Evolutionary conservation across 2,888 invertebrate genomes (phyloP).

Genomic region (Chaetogeoica ovagalla): DNA sequence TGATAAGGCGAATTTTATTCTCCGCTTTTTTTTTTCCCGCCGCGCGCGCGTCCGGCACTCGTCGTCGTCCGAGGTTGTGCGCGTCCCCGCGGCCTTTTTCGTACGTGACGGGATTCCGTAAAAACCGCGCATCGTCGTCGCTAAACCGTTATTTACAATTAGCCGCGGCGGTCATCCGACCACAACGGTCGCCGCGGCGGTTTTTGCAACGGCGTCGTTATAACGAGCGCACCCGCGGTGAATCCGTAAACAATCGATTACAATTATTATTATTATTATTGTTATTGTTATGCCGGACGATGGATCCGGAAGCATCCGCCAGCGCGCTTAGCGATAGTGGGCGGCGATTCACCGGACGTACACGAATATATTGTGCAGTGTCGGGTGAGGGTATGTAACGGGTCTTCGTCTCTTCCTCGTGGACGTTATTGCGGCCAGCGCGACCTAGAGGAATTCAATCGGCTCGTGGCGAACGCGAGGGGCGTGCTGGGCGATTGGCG

Average conservation of each 20-base stretch:
- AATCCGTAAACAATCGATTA: slow-evolving; percentile 39
- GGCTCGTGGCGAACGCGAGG: not conserved
- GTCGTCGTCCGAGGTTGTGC: not conserved
- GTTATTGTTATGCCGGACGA: slow-evolving; percentile 47
- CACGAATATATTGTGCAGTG: slow-evolving; percentile 27
- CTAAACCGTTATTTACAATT: slow-evolving; percentile 47
- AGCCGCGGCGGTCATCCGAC: slow-evolving; percentile 2
- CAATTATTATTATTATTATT: not conserved
- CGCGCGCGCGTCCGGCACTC: no score
- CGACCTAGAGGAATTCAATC: slow-evolving; percentile 44
- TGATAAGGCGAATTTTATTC: slow-evolving; percentile 28
- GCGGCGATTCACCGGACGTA: not conserved
- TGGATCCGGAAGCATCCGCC: slow-evolving; percentile 35
- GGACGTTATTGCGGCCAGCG: slow-evolving; percentile 31
- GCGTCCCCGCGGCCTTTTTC: no score
- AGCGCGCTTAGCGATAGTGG: not conserved
- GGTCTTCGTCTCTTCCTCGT: not conserved
- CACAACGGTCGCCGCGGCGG: not conserved
- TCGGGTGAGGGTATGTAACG: not conserved
- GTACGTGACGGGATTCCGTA: slow-evolving; percentile 42
- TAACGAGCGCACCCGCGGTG: not conserved
- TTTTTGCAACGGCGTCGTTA: not conserved
- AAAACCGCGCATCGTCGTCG: slow-evolving; percentile 7
- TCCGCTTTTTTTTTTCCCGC: not conserved
- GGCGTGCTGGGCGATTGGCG: not conserved